Percentiles rank a stretch among this genome's conserved stretches.
These are phyloP conservation scores for Hiodon tergisus DNA, from an alignment of 2,113 vertebrate species.

Conservation along the genomic window DNA sequence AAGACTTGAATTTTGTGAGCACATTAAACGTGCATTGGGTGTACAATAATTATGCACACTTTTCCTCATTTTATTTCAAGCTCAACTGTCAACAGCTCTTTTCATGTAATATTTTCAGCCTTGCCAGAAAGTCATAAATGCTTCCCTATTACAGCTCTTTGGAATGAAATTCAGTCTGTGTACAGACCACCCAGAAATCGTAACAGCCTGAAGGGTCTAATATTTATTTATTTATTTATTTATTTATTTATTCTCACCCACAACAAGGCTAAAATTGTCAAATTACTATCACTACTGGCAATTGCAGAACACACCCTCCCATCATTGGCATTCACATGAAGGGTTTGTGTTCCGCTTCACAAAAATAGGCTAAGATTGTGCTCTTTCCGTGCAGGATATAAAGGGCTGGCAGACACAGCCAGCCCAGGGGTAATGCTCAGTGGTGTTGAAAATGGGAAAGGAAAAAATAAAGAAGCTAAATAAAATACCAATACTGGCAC, in stretches of 20 bases:
- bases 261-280: slow-evolving; percentile 22
- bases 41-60: slow-evolving; percentile 17
- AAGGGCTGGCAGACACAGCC: slow-evolving; percentile 6
- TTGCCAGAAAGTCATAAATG: not conserved
- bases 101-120: slow-evolving; percentile 11
- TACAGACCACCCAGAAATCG: slow-evolving; percentile 21
- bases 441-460: slow-evolving; percentile 1
- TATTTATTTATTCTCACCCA: slow-evolving; percentile 23
- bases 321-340: slow-evolving; percentile 11
- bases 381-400: not conserved
- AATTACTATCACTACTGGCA: slow-evolving; percentile 15
- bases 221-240: not conserved
- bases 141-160: slow-evolving; percentile 17
- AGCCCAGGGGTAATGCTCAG: slow-evolving; percentile 19
- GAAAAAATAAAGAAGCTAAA: slow-evolving; percentile 12
- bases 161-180: slow-evolving; percentile 15
- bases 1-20: slow-evolving; percentile 17
- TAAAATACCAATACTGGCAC: slow-evolving; percentile 8
- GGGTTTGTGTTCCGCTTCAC: slow-evolving; percentile 4
- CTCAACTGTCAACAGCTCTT: slow-evolving; percentile 14
- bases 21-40: slow-evolving; percentile 6
- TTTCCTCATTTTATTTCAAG: slow-evolving; percentile 17
- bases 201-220: slow-evolving; percentile 17
- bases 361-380: slow-evolving; percentile 32
- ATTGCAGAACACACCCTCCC: slow-evolving; percentile 13